phyloP scores from a whole-genome alignment of 2,113 vertebrate species.

The Zosterops borbonicus region DNA sequence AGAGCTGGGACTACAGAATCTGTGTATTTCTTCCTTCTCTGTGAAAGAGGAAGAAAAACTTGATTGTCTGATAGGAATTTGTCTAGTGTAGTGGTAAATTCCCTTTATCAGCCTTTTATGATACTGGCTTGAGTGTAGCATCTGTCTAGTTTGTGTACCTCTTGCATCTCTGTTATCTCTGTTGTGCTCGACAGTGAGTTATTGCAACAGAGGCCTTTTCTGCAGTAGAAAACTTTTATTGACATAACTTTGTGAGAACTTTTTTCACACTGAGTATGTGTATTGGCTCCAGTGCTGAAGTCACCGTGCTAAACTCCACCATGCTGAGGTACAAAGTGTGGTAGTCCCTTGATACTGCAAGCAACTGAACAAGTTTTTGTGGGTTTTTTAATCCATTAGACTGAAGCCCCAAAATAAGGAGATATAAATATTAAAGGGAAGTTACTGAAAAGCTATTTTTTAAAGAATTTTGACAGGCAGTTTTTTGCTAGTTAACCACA shows the following conservation, averaged over 20 bases:
- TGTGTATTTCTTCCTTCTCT: neutral
- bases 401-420: neutral
- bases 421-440: neutral
- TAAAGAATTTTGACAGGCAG: neutral
- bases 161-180: neutral
- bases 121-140: neutral
- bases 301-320: neutral
- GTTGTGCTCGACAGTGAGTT: neutral
- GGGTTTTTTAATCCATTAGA: neutral
- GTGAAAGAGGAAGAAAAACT: neutral
- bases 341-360: neutral
- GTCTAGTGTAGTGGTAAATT: neutral
- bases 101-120: neutral
- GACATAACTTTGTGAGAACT: neutral
- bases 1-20: neutral
- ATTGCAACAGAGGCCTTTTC: neutral
- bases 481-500: slow-evolving; percentile 36
- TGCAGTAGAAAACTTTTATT: neutral
- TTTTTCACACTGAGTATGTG: neutral
- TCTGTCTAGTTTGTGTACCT: neutral
- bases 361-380: neutral
- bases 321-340: neutral
- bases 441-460: slow-evolving; percentile 32
- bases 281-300: neutral
- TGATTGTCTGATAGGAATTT: neutral